Conservation (phyloP, 2,797 vertebrate species). For the Gobio occitaniae region DNA sequence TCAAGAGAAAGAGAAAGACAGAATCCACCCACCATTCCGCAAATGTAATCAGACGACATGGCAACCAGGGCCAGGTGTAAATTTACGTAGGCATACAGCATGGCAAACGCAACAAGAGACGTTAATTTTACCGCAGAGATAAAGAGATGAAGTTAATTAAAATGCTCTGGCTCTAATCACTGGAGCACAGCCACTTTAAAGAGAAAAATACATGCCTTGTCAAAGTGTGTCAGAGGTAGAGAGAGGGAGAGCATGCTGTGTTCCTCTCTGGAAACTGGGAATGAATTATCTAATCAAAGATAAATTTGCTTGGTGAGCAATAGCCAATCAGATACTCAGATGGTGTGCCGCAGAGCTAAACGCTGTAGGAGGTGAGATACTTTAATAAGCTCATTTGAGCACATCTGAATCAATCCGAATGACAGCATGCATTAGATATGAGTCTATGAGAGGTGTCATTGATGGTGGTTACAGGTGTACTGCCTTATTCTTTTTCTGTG, state of each 20-base stretch:
- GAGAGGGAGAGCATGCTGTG: slow-evolving; percentile 51
- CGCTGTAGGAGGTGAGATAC: slow-evolving; percentile 47
- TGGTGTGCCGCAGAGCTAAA: slow-evolving; percentile 37
- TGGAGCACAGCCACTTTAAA: slow-evolving; percentile 55
- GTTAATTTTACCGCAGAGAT: slow-evolving; percentile 56
- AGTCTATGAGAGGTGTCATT: slow-evolving; percentile 32
- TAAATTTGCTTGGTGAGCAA: slow-evolving; percentile 58
- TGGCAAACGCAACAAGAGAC: slow-evolving; percentile 48
- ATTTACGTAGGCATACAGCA: slow-evolving; percentile 40
- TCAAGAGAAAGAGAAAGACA: slow-evolving; percentile 7
- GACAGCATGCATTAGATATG: slow-evolving; percentile 47
- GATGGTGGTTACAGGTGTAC: slow-evolving; percentile 43
- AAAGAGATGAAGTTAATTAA: slow-evolving; percentile 60
- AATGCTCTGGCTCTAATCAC: slow-evolving; percentile 58
- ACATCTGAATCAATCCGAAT: slow-evolving; percentile 51
- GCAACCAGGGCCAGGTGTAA: slow-evolving; percentile 45
- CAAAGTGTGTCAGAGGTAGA: slow-evolving; percentile 43
- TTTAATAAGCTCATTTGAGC: slow-evolving; percentile 60
- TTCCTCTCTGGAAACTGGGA: slow-evolving; percentile 53
- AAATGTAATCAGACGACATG: slow-evolving; percentile 37
- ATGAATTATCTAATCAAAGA: slow-evolving; percentile 64
- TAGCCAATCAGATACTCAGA: slow-evolving; percentile 58
- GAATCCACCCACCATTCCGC: slow-evolving; percentile 12
- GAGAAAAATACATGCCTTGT: slow-evolving; percentile 55
- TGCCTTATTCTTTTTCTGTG: slow-evolving; percentile 29